Base-by-base conservation (phyloP, 2,888 invertebrate species). In the Buathra laborator region DNA sequence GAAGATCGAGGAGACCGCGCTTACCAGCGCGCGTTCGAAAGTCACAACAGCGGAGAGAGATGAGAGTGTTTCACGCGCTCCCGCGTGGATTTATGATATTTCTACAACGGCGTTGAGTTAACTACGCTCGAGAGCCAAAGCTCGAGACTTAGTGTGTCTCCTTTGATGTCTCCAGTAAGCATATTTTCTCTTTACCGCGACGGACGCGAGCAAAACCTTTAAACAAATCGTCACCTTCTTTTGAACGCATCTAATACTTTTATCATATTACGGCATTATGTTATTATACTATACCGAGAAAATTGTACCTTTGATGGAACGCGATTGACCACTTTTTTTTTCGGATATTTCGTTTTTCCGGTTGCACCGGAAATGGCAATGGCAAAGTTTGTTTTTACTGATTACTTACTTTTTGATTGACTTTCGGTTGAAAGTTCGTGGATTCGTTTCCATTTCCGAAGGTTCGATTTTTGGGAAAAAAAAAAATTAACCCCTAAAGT, bases 31-130 rank as follows among this genome's bases (percentile, higher is more conserved):
- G 64, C 53, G 51, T 43, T 81, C 81, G 71, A 72, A 83, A 89
- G 90, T 91, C 90, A 92, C 90, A 91, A 91, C 90, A 91, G 88
- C 85, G 91, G 29, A 72, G 67, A 66, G 53, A 43, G 79, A 72
- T 67, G 77, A 53, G 62, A 79, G 83, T 59, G 84, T 80, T 81
- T 89, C 89, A 91, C 89, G 89, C 90, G 91, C 89, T 90, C 92
- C 32, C 90, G 88, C 91, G 91, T 91, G 91, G 90, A 93, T 93
- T 93, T 93, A 93, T 93, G 91, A 92, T 93, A 93, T 93, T 93
- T 93, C 92, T 90, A 90, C 90, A 90, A 85, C 88, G 90, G 88
- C 86, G 85, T 87, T 80, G 83, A 80, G 76, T 75, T 82, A 81
- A 74, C 86, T 62, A 29, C 81, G 79, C 72, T 64, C 53, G 59